Evolutionary conservation across 2,797 vertebrate species (phyloP).

Genomic region (Sebastes elongatus): DNA sequence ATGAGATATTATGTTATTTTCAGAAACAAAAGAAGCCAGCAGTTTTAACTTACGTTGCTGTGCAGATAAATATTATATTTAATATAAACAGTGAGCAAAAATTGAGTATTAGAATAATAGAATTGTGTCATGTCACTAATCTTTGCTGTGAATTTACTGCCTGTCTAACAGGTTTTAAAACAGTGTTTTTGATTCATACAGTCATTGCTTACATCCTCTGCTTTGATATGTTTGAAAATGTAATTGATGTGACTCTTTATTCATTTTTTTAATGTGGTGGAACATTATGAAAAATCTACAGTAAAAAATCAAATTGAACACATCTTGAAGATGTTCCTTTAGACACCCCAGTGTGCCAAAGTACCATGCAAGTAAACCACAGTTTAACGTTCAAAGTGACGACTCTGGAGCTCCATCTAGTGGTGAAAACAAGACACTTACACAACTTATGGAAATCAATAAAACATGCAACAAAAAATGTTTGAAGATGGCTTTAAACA

Average conservation of each 20-base stretch:
- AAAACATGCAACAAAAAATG: neutral
- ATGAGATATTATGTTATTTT: neutral
- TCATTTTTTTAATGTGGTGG: neutral
- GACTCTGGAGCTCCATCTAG: constrained; percentile 43
- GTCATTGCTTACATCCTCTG: neutral
- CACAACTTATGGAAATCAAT: neutral
- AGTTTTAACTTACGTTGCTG: neutral
- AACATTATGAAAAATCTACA: neutral
- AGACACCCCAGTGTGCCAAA: neutral
- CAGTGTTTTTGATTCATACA: neutral
- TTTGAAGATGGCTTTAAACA: constrained; percentile 25
- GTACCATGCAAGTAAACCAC: neutral
- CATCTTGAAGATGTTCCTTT: neutral
- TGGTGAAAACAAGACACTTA: constrained; percentile 16
- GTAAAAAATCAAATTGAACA: neutral
- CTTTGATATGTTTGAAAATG: neutral
- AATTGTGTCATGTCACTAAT: neutral
- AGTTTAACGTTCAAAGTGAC: neutral
- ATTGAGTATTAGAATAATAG: neutral
- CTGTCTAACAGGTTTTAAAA: neutral
- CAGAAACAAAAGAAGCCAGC: neutral
- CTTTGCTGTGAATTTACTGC: neutral
- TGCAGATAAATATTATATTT: neutral
- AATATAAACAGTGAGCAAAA: neutral
- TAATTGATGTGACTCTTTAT: neutral